Percentiles rank a stretch among this genome's conserved stretches.
Conservation (phyloP, 2,888 invertebrate species). For the Ectobius pallidus region DNA sequence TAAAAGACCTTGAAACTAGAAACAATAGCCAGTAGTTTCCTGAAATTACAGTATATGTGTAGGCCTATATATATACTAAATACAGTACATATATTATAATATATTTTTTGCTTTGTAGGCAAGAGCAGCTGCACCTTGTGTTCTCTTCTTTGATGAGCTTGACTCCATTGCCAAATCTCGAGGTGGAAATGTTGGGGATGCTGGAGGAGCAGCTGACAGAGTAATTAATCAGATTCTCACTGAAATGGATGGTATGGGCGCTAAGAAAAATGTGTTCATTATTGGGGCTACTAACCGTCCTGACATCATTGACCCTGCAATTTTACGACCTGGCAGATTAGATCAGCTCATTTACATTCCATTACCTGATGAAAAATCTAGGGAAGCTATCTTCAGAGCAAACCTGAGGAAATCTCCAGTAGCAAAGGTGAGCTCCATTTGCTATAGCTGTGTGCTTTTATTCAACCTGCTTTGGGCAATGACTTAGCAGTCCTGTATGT, state of each 20-base stretch:
- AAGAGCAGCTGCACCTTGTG: conserved; percentile 97
- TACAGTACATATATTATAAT: too few relatives aligned
- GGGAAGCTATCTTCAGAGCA: conserved; percentile 94
- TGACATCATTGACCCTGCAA: conserved; percentile 99
- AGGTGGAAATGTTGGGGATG: conserved; percentile 96
- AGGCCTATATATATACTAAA: too few relatives aligned
- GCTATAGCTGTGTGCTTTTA: too few relatives aligned
- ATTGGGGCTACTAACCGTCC: conserved; percentile 95
- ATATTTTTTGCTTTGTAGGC: conserved; percentile 66
- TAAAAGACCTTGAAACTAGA: too few relatives aligned
- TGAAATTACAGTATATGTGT: too few relatives aligned
- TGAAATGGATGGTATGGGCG: conserved; percentile 99
- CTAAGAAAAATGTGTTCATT: conserved; percentile 99
- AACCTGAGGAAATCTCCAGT: conserved; percentile 96
- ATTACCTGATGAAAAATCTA: conserved; percentile 97
- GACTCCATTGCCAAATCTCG: conserved; percentile 99
- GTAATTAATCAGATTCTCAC: conserved; percentile 99
- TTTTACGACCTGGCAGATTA: conserved; percentile 95
- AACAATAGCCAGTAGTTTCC: too few relatives aligned
- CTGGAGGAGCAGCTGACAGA: conserved; percentile 97
- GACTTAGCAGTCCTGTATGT: too few relatives aligned
- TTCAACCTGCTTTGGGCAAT: too few relatives aligned
- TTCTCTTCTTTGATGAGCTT: conserved; percentile 98
- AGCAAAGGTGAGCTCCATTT: conserved; percentile 72
- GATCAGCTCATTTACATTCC: conserved; percentile 99